These are phyloP conservation scores for Enteromius trimaculatus DNA, from an alignment of 2,797 vertebrate genomes.

Conservation along the genomic window DNA sequence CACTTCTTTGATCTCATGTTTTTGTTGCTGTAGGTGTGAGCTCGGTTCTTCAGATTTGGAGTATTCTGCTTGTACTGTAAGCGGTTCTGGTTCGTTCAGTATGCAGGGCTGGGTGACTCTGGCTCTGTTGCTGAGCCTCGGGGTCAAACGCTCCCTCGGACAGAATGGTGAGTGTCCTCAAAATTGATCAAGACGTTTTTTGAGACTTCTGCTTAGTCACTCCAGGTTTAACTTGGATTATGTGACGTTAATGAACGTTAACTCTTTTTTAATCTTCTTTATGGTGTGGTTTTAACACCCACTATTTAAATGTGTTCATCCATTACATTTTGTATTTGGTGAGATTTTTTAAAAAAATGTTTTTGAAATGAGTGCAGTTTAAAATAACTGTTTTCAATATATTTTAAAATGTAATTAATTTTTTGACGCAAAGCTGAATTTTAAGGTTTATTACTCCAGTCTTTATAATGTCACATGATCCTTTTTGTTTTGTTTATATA, in stretches of 20 bases:
- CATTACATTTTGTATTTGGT: not conserved
- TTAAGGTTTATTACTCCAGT: not conserved
- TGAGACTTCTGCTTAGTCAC: not conserved
- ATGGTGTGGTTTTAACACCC: not conserved
- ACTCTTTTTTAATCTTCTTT: not conserved
- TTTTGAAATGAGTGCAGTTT: not conserved
- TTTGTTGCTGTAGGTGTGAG: constrained; percentile 17
- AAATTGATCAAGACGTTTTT: not conserved
- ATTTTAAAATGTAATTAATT: not conserved
- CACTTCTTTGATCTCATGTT: not conserved
- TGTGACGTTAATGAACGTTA: not conserved
- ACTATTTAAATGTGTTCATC: not conserved
- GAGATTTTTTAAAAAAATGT: not conserved
- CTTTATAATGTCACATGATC: not conserved
- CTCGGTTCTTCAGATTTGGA: not conserved
- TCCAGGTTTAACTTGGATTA: not conserved
- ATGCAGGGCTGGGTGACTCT: constrained; percentile 36
- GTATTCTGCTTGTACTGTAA: not conserved
- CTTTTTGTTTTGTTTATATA: not conserved
- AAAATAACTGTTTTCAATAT: not conserved
- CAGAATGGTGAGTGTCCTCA: constrained; percentile 65
- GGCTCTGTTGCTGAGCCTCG: constrained; percentile 62
- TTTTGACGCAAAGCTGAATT: not conserved
- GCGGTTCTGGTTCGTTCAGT: not conserved
- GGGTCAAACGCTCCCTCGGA: constrained; percentile 40